phyloP scores from a whole-genome alignment of 1,140 invertebrate genomes.

The Wiebesia pumilae region DNA sequence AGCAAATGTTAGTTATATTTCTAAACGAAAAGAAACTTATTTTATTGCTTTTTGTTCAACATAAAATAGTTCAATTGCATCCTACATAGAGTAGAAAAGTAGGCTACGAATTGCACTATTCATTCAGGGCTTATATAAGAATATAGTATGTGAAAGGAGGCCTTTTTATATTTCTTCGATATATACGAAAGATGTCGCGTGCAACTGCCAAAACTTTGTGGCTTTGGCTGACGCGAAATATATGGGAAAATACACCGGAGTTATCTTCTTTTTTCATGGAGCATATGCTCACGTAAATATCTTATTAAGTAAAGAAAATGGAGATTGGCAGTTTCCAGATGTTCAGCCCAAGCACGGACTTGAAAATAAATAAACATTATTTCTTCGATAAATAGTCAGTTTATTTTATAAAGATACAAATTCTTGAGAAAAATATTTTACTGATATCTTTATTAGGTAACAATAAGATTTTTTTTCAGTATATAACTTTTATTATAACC shows the following conservation, averaged over 20 bases:
- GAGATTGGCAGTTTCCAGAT: slow-evolving; percentile 44
- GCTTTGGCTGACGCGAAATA: background rate
- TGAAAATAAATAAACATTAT: slow-evolving; percentile 5
- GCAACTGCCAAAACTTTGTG: slow-evolving; percentile 48
- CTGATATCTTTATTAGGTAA: background rate
- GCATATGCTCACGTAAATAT: background rate
- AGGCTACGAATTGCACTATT: slow-evolving; percentile 14
- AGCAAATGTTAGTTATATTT: no score
- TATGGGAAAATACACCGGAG: slow-evolving; percentile 35
- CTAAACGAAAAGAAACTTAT: no score
- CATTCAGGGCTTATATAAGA: slow-evolving; percentile 64
- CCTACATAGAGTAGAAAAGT: background rate
- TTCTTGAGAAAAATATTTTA: background rate
- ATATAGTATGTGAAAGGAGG: slow-evolving; percentile 62
- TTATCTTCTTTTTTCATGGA: slow-evolving; percentile 15
- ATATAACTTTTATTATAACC: background rate
- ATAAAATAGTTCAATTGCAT: background rate
- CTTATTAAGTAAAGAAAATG: slow-evolving; percentile 40
- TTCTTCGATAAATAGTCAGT: background rate
- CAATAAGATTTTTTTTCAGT: background rate
- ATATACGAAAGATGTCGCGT: slow-evolving; percentile 5
- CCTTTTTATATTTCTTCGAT: slow-evolving; percentile 38
- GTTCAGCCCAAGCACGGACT: background rate
- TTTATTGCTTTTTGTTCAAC: no score
- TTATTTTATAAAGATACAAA: background rate